Percentiles rank a stretch among this genome's conserved stretches.
These are phyloP conservation scores for Ferdinandea cuprea DNA, from an alignment of 2,888 invertebrate species.

Conservation along the genomic window DNA sequence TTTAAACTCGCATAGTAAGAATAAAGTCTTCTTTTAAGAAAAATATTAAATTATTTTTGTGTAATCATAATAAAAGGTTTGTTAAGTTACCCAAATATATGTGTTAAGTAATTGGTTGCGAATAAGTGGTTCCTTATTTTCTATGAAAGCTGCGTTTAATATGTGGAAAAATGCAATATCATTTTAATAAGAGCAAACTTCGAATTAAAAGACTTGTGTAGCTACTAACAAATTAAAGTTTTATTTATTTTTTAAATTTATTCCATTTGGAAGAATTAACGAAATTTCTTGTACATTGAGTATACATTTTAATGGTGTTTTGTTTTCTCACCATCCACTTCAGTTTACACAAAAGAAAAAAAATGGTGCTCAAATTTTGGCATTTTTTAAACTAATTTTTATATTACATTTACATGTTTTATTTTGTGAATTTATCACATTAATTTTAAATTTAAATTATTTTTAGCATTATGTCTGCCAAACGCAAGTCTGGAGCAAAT, in stretches of 20 bases:
- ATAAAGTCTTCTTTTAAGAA: background rate
- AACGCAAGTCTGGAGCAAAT: slow-evolving; percentile 82
- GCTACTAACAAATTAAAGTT: no score
- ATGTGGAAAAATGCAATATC: no score
- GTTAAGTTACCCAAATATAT: slow-evolving; percentile 16
- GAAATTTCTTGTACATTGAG: background rate
- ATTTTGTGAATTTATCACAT: background rate
- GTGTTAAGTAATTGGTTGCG: background rate
- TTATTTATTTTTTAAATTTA: background rate
- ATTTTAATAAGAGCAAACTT: no score
- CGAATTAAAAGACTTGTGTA: no score
- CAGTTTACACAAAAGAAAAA: slow-evolving; percentile 9
- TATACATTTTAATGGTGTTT: background rate
- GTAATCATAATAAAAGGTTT: slow-evolving; percentile 34
- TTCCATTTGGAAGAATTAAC: background rate
- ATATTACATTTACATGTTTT: background rate
- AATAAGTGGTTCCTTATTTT: no score
- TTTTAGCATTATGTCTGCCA: slow-evolving; percentile 80
- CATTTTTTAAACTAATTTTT: background rate
- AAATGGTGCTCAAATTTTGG: slow-evolving; percentile 10
- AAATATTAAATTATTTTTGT: background rate
- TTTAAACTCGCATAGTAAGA: background rate
- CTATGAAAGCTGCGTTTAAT: no score
- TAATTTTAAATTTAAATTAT: background rate
- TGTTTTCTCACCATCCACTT: background rate